Base-by-base conservation (phyloP, 2,888 invertebrate species). In the Heteropelma amictum region DNA sequence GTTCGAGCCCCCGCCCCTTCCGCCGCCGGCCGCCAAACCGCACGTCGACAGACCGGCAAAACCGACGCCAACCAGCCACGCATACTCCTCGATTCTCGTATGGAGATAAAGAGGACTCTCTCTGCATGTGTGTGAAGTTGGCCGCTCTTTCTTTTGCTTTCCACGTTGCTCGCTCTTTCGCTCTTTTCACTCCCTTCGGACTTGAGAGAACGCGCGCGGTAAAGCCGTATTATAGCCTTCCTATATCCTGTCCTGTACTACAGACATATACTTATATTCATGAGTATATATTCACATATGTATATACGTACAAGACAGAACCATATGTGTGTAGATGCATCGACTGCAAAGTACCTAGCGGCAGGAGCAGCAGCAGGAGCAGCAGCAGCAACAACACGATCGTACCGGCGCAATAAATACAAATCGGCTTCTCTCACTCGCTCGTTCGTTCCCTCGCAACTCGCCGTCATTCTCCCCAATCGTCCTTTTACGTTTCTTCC, bases 171-270 rank as follows among this genome's bases (percentile, higher is more conserved):
- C 58, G 47, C 38, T 68, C 45, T 8, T 49, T 42, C 63, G 58
- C 58, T 51, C 61, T 42, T 53, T 38, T 61, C 49, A 60, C 19
- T 38, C 58, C 26, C 33, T 47, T 28, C 56, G 38, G 65, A 75
- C 38, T 26, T 63, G 40, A 12, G 70, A 68, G 74, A 78, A 82
- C 79, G 81, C 80, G 80, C 78, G 83, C 83, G 82, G 85, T 83
- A 81, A 86, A 85, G 85, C 83, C 80, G 83, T 87, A 85, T 87
- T 86, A 86, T 81, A 84, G 83, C 81, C 82, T 82, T 85, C 81
- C 81, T 81, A 76, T 80, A 79, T 79, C 76, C 80, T 82, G 80
- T 77, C 83, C 78, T 80, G 74, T 56, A 30, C 42, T 42, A 42
- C n/a, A 33, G 30, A 47, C 51, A 42, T 53, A 60, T 30, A 63